These are phyloP conservation scores for Lathamus discolor DNA, from an alignment of 2,113 vertebrate species.

Conservation along the genomic window DNA sequence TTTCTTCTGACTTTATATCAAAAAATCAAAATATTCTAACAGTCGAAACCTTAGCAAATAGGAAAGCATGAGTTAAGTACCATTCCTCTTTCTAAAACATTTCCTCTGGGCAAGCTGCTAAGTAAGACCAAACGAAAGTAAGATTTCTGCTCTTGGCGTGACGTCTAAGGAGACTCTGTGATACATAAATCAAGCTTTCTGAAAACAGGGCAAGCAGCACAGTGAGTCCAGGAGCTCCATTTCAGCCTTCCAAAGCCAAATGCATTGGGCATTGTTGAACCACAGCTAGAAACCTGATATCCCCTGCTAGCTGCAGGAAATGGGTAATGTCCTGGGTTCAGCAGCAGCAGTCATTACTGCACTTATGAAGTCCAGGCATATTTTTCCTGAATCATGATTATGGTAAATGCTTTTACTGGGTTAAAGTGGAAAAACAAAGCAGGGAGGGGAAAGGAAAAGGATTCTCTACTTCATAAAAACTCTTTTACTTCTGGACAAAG, in stretches of 20 bases:
- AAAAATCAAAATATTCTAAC: not conserved
- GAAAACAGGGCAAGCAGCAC: not conserved
- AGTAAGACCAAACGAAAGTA: not conserved
- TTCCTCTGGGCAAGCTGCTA: not conserved
- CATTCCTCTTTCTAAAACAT: not conserved
- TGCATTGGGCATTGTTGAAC: not conserved
- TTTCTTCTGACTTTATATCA: not conserved
- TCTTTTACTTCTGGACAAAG: not conserved
- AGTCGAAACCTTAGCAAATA: not conserved
- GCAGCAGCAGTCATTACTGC: too few relatives aligned
- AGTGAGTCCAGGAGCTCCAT: not conserved
- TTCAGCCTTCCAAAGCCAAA: not conserved
- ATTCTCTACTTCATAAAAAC: not conserved
- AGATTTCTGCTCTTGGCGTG: not conserved
- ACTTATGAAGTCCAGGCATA: not conserved
- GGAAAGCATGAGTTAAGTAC: not conserved
- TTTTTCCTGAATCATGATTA: not conserved
- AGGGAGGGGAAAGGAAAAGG: rapidly evolving
- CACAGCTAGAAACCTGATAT: not conserved
- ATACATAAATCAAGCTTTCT: not conserved
- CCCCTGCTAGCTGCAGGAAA: not conserved
- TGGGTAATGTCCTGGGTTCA: too few relatives aligned
- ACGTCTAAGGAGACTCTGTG: not conserved
- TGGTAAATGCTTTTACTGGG: not conserved
- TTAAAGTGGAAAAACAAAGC: not conserved